A percentile compares a stretch with the other conserved stretches of the same genome.
Conservation (phyloP, 92 coral and sea anemone species). For the Palythoa heliodiscus region DNA sequence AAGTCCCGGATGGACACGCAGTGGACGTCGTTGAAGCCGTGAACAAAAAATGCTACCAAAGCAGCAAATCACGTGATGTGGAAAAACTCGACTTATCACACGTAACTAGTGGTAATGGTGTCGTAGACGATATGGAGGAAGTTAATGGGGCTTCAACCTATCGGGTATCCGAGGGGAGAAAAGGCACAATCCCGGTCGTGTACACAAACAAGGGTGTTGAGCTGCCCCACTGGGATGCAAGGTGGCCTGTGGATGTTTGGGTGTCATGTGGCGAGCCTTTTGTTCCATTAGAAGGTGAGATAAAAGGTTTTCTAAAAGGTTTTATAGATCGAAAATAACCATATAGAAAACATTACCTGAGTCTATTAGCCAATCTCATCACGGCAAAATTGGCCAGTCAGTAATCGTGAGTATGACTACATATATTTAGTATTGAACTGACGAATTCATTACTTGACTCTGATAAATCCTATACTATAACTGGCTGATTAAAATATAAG, state of each 20-base stretch:
- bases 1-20: conserved; percentile 62
- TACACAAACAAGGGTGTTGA: conserved; percentile 43
- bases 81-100: conserved; percentile 20
- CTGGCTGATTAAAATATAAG: no score
- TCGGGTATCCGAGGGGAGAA: conserved; percentile 74
- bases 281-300: conserved; percentile 88
- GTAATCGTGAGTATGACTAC: no score
- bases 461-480: no score
- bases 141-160: conserved; percentile 66
- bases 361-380: no score
- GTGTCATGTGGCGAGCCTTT: conserved; percentile 99
- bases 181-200: conserved; percentile 65
- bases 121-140: conserved; percentile 27
- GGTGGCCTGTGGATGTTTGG: conserved; percentile 95
- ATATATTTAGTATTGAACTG: no score
- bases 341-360: no score
- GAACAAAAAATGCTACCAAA: conserved; percentile 58
- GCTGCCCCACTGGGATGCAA: conserved; percentile 80
- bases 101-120: conserved; percentile 16
- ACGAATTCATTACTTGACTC: no score
- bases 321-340: no score
- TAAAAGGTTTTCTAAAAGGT: no score
- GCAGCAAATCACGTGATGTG: conserved; percentile 14
- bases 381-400: no score
- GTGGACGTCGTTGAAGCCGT: conserved; percentile 84